Evolutionary conservation across 2,113 vertebrate species (phyloP), one percentile per base, ranked within the genome.

Genomic region (Lasiurus borealis): DNA sequence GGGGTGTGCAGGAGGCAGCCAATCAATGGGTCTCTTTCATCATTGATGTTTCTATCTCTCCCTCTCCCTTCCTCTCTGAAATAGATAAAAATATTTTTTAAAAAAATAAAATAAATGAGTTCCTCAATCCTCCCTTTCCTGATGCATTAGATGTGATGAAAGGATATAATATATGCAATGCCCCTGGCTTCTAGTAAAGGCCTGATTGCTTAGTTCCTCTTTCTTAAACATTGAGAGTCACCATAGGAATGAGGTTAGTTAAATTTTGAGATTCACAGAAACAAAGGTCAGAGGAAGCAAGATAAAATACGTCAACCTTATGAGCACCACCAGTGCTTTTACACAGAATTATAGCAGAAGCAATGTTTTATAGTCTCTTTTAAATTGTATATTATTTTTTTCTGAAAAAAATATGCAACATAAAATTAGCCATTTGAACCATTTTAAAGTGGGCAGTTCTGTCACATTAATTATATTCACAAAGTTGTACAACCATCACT

Each of bases 231-330:
- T 21, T 36, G 25, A 77, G 64, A 52, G 25, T 77, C 5, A 1
- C 3, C 5, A 2, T 3, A 62, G 62, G 54, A 78, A 78, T 25
- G 6, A 23, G 34, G 44, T 25, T 97, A 96, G 73, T 19, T 29
- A 31, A 59, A 94, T 86, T 96, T 96, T 88, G 96, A 96, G 91
- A 93, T 90, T 80, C n/a, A 59, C 91, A 72, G 95, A 96, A 88
- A 85, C 69, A 83, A 92, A 91, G 85, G 82, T 52, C 81, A 87
- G 69, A 76, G 40, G 57, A 90, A 91, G 85, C 68, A 78, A 94
- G 78, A 85, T 40, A n/a, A 62, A 71, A 40, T 75, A 57, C 7
- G 8, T 85, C 93, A 75, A 54, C 71, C 69, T 89, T 57, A 64
- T n/a, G 92, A 31, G 68, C 59, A 15, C 6, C 71, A 57, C 81